phyloP scores from a whole-genome alignment of 1,140 invertebrate species.

The Rhyacophila brunnea region DNA sequence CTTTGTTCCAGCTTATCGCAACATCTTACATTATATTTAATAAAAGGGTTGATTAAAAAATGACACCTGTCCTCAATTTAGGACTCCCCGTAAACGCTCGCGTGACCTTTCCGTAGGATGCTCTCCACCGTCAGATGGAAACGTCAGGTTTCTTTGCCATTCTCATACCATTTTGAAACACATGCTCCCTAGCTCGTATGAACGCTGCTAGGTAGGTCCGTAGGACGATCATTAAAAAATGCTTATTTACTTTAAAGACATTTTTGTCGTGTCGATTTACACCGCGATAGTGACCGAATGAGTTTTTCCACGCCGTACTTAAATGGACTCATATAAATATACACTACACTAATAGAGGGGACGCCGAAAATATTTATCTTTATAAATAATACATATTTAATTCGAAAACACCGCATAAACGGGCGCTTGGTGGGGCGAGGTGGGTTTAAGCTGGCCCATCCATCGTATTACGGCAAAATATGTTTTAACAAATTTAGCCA shows the following conservation, averaged over 20 bases:
- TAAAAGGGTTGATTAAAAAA: background rate
- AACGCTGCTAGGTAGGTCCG: background rate
- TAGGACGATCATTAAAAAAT: slow-evolving; percentile 27
- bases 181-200: background rate
- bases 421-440: no score
- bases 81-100: slow-evolving; percentile 7
- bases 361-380: background rate
- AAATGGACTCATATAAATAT: slow-evolving; percentile 12
- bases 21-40: no score
- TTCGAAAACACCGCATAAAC: no score
- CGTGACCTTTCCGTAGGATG: slow-evolving; percentile 11
- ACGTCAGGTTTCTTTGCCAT: slow-evolving; percentile 4
- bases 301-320: slow-evolving; percentile 27
- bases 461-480: no score
- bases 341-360: background rate
- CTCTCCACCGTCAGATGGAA: background rate
- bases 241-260: slow-evolving; percentile 31
- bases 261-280: slow-evolving; percentile 33
- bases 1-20: no score
- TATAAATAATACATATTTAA: no score
- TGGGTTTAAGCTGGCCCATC: no score
- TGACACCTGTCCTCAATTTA: slow-evolving; percentile 19
- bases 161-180: background rate
- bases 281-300: slow-evolving; percentile 22
- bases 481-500: no score